Evolutionary conservation across 2,797 vertebrate genomes (phyloP).

Genomic region (Parambassis ranga): DNA sequence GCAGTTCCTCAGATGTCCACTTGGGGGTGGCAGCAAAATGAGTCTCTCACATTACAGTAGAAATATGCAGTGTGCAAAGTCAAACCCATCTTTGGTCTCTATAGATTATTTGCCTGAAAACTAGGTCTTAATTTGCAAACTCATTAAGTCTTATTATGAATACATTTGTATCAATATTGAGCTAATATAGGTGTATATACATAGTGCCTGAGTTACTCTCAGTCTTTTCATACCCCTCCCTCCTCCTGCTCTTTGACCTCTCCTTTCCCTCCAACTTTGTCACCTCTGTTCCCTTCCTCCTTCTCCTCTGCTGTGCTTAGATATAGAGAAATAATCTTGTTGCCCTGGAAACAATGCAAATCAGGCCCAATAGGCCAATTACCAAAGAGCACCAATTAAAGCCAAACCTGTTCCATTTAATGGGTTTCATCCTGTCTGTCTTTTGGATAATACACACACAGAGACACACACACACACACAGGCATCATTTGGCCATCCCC

Average conservation of each 20-base stretch:
- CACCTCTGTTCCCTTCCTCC: background rate
- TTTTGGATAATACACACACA: constrained; percentile 8
- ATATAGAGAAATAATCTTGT: constrained; percentile 46
- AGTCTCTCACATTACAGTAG: too few species aligned
- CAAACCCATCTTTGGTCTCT: too few species aligned
- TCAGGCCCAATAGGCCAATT: constrained; percentile 58
- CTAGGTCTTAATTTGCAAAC: too few species aligned
- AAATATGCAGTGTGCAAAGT: too few species aligned
- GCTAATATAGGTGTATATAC: too few species aligned
- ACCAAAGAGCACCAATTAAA: constrained; percentile 69
- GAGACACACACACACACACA: constrained; percentile 5
- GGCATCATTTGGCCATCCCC: background rate
- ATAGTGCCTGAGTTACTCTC: too few species aligned
- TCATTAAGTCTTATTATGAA: too few species aligned
- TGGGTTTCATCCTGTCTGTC: constrained; percentile 40
- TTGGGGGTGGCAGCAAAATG: too few species aligned
- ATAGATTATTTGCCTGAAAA: too few species aligned
- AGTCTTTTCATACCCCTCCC: background rate
- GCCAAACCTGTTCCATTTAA: constrained; percentile 46
- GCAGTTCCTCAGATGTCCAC: too few species aligned
- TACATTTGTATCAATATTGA: too few species aligned
- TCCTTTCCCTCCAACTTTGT: background rate
- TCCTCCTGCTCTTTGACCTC: background rate
- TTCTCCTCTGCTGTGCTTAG: constrained; percentile 10
- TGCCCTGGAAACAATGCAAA: constrained; percentile 69